Base-by-base conservation (phyloP, 2,113 vertebrate species). In the Garra rufa region DNA sequence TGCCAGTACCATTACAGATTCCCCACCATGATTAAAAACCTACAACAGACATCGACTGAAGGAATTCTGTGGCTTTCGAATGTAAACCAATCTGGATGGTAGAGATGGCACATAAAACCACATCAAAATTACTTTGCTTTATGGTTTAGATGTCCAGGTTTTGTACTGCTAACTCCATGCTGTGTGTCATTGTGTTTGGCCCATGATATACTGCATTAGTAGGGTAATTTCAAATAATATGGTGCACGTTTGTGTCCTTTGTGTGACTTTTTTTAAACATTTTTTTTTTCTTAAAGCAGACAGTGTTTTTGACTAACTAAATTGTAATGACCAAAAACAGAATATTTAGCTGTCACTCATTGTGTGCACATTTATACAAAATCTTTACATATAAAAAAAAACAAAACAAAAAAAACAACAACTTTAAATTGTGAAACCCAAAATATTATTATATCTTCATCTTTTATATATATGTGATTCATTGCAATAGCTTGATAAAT, bases 101-200 rank as follows among this genome's bases (percentile, higher is more conserved):
- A 55, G 52, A 61, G 52, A 77, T 77, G 76, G 43, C 76, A 41
- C 21, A 59, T 46, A 15, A 30, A 82, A 82, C 67, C n/a, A 74
- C 52, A 48, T 50, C 50, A 73, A 57, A 83, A 41, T 43, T 63
- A 9, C 52, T 24, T 59, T 59, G 11, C 10, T n/a, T 48, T 17
- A n/a, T 41, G 7, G 3, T 24, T 55, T 1, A 76, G 9, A 38
- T 19, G 19, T 55, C 71, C 44, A 75, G 71, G 34, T 75, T 75
- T 50, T 48, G 14, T 50, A 7, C 71, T 50, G 26, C 24, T 30
- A 48, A 50, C 24, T 48, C n/a, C 17, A 52, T 76, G 26, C 6
- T 55, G 19, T 52, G 28, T 34, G 5, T 38, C 9, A 34, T 55
- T 55, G 28, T 3, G 5, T 11, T 3, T 55, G 17, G 28, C 9